phyloP scores from a whole-genome alignment of 2,113 vertebrate species.

The Apodemus speciosus region DNA sequence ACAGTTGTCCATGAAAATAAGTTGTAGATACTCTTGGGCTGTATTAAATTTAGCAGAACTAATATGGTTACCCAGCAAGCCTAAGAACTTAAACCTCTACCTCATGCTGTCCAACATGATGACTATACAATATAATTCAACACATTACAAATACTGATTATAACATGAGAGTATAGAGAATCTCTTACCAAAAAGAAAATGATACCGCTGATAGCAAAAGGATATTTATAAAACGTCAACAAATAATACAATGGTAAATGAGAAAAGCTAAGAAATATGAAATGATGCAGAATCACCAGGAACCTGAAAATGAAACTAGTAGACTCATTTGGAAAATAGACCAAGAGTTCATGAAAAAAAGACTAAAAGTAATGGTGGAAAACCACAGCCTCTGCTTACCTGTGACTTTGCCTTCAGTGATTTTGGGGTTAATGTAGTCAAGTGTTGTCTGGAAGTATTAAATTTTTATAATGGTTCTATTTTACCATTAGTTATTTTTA shows the following conservation, averaged over 20 bases:
- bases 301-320: neutral
- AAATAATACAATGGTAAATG: neutral
- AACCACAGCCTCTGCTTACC: neutral
- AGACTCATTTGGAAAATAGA: neutral
- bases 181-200: neutral
- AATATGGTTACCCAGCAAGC: neutral
- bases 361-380: neutral
- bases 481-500: neutral
- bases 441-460: neutral
- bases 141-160: neutral
- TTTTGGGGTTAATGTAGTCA: neutral
- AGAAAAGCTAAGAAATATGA: neutral
- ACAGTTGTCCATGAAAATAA: neutral
- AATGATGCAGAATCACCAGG: neutral
- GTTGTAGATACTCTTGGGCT: conserved; percentile 8
- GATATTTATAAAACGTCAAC: neutral
- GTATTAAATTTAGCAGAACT: neutral
- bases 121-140: neutral
- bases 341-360: neutral
- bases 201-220: neutral
- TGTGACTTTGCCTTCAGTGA: neutral
- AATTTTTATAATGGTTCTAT: neutral
- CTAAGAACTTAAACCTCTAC: neutral
- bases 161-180: neutral
- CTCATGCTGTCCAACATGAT: neutral